Evolutionary conservation across 2,113 vertebrate species (phyloP), one percentile per base, ranked within the genome.

Genomic region (Upupa epops): DNA sequence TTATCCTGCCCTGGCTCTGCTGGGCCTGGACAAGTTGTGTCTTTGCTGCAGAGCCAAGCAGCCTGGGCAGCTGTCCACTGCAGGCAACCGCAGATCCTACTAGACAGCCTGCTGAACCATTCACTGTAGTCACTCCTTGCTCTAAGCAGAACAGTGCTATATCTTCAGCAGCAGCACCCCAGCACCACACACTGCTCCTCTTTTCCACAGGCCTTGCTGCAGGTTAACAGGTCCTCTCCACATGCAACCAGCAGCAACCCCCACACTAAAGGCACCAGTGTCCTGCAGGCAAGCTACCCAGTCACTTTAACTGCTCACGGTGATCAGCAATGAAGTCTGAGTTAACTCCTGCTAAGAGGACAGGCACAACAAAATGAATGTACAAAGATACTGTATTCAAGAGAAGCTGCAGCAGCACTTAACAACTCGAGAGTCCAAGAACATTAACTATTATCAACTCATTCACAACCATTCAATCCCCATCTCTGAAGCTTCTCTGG

Each of bases 341-440:
- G 20, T 42, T 73, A 88, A 80, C 1, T 2, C 2, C 36, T 46
- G 11, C 13, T 70, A 29, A 0, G 0, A 90, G 29, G 20, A 60
- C 0, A 61, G 26, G 42, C 22, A 74, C 1, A 5, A 42, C 40
- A 81, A 59, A 56, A 83, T 24, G 29, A 70, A 77, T 5, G 15
- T 49, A 29, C 10, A 73, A 54, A 80, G 34, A 56, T 14, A 25
- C 0, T 46, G 28, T 54, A 73, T 26, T 77, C 19, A 70, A 66
- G 17, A 84, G 37, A 82, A 74, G 49, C 40, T 42, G 40, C 9
- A 77, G 37, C 34, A 86, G 52, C 16, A 52, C 37, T 60, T 25
- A 9, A 70, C 16, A 34, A 84, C 83, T 83, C 19, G 4, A 40
- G 25, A 52, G 29, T 24, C 48, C n/a, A 83, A 73, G 36, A 25